Base-by-base conservation (phyloP, 2,113 vertebrate species). In the Pygathrix nemaeus region DNA sequence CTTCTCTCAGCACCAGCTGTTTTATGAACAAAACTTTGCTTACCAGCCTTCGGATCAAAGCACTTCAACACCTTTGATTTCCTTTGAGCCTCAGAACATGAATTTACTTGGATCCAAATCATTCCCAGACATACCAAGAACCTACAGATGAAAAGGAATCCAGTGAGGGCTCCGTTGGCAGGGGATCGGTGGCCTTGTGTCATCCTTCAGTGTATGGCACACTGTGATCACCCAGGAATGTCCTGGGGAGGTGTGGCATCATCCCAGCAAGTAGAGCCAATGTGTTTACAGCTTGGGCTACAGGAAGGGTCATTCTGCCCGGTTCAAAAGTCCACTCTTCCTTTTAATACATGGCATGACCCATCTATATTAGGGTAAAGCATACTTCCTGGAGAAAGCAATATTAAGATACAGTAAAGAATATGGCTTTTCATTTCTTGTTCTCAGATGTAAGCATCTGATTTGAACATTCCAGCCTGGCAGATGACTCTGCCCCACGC, bases 1-100 rank as follows among this genome's bases (percentile, higher is more conserved):
- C 59, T 52, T 61, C 43, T 73, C 16, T 86, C 61, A 32, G 6
- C 30, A 55, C 48, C 32, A 93, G 73, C 30, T 93, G 32, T 55
- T 94, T 89, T 32, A 83, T 5, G 20, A 93, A 75, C 87, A 80
- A 43, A 43, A 92, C 88, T 59, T 57, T 21, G 9, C 45, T 83
- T 43, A 38, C 11, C 23, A 23, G 70, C 35, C 66, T 93, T 73
- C 78, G 57, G 16, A 59, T 25, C 27, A 40, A 94, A 50, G 43
- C 66, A 83, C 48, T 76, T 87, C 35, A 27, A 80, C 70, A n/a
- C 25, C 10, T 61, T 3, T 52, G 61, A 43, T 68, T 91, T 81
- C 10, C 17, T 57, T 7, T 35, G 40, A 40, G 48, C 59, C 52
- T 81, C 66, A 55, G 52, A 66, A 88, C 40, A 82, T 7, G 35